Evolutionary conservation across 2,888 invertebrate species (phyloP).

Genomic region (Atethmia centrago): DNA sequence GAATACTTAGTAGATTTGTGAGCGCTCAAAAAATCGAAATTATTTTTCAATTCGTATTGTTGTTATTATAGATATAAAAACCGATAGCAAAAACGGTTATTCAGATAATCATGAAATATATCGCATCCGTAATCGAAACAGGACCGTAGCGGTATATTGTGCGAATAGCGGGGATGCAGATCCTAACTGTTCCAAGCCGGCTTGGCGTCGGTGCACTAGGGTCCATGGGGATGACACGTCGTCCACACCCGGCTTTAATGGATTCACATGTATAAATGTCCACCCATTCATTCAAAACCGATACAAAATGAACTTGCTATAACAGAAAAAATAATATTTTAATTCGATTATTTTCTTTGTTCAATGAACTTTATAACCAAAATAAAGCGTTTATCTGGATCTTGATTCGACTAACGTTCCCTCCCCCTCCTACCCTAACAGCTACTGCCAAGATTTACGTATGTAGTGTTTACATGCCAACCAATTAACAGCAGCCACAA

Average conservation of each 20-base stretch:
- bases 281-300: constrained; percentile 1
- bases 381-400: constrained; percentile 21
- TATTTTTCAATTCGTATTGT: not conserved
- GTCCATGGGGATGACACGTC: constrained; percentile 12
- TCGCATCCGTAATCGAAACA: not conserved
- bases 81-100: not conserved
- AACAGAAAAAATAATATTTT: not conserved
- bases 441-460: constrained; percentile 36
- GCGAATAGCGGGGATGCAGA: constrained; percentile 1
- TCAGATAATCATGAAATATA: not conserved
- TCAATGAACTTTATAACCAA: constrained; percentile 28
- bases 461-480: constrained; percentile 51
- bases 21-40: not conserved
- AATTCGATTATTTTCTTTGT: not conserved
- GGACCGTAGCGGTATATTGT: not conserved
- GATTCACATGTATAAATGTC: constrained; percentile 21
- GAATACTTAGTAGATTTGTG: no score
- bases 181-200: not conserved
- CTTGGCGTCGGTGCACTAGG: constrained; percentile 20
- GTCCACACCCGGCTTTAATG: constrained; percentile 18
- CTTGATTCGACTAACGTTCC: constrained; percentile 30
- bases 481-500: constrained; percentile 49
- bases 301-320: not conserved
- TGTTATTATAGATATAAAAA: not conserved
- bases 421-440: constrained; percentile 8